Base-by-base conservation (phyloP, 2,888 invertebrate genomes). In the Cynaeus angustus region DNA sequence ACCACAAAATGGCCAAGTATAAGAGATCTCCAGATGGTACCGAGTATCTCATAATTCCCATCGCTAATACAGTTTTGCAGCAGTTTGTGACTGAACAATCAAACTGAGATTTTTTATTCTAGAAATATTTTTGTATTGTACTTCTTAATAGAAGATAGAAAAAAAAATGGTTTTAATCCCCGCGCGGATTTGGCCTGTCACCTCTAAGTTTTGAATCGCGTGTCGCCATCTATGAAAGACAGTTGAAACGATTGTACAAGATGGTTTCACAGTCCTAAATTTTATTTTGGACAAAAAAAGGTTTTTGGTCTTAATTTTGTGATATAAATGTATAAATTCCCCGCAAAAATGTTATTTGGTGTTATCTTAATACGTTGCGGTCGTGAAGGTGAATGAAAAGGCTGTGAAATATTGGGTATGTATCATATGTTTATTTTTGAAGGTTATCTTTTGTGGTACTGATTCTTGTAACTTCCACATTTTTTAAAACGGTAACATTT, bases 1-100 rank as follows among this genome's bases (percentile, higher is more conserved):
- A 99, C 85, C 99, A 99, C 84, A 95, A 97, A 83, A 88, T 99
- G 77, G 91, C 98, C 3, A 93, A 91, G 83, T 90, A 90, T 65
- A 94, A 92, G 81, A 89, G 96, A 78, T 92, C 91, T 10, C 86
- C 87, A 26, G 96, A 96, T 83, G 96, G 96, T 30, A 89, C 91
- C 56, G 97, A 97, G 82, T 91, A 92, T 80, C 86, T 97, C 30
- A 81, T 89, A 14, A 94, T 97, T 82, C 95, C 96, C 0, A 89
- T 96, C 16, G 92, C 93, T 75, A 89, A 88, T 73, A 82, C 85
- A 9, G 86, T 96, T 43, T 84, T 97, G 68, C 90, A 92, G 80
- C 94, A 96, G 81, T 95, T 96, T 84, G 83, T 93, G 52, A 92
- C 92, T 68, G 88, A 91, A 79, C 88, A 89, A 14, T 10, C 41